These are phyloP conservation scores for Toxotes jaculatrix DNA, from an alignment of 2,113 vertebrate species.

Conservation along the genomic window DNA sequence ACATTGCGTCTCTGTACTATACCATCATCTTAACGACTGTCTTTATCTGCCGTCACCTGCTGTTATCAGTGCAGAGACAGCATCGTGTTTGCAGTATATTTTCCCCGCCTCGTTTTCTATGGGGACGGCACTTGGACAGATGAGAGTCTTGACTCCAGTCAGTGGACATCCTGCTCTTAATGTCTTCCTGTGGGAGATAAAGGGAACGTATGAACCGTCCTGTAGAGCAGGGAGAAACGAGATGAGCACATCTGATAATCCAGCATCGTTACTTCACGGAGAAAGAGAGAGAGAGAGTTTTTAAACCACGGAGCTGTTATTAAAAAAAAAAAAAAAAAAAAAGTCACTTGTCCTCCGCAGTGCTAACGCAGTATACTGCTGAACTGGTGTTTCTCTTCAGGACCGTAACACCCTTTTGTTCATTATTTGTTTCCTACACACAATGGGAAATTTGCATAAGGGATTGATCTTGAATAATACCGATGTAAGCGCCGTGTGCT, in stretches of 20 bases:
- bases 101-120: slow-evolving; percentile 29
- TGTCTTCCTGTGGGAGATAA: slow-evolving; percentile 74
- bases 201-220: slow-evolving; percentile 20
- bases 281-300: slow-evolving; percentile 12
- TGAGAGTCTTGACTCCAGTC: slow-evolving; percentile 46
- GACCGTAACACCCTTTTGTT: neutral
- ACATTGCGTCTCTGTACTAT: neutral
- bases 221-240: slow-evolving; percentile 43
- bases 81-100: slow-evolving; percentile 54
- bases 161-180: slow-evolving; percentile 72
- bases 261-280: slow-evolving; percentile 22
- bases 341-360: neutral
- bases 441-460: neutral
- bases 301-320: slow-evolving; percentile 28
- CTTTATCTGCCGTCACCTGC: slow-evolving; percentile 13
- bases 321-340: neutral
- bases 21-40: slow-evolving; percentile 9
- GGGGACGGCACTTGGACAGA: slow-evolving; percentile 44
- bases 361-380: neutral
- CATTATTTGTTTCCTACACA: slow-evolving; percentile 31
- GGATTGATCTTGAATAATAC: slow-evolving; percentile 31
- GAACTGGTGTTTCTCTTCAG: slow-evolving; percentile 1
- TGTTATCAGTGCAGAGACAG: slow-evolving; percentile 53
- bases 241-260: slow-evolving; percentile 53
- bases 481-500: slow-evolving; percentile 4